These are phyloP conservation scores for Athrips mouffetella DNA, from an alignment of 2,888 invertebrate species.

Conservation along the genomic window DNA sequence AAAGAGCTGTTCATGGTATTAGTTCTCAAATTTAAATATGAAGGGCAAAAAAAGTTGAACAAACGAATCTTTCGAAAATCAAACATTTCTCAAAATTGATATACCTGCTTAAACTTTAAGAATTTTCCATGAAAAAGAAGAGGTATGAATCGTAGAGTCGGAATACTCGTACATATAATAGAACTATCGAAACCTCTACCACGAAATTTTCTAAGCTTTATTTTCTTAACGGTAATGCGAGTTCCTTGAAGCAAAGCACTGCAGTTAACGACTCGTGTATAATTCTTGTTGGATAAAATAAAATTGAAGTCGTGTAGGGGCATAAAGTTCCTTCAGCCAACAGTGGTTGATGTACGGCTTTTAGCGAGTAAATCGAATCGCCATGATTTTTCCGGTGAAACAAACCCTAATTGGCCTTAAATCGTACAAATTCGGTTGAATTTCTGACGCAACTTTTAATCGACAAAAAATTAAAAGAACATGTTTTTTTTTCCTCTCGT, in stretches of 20 bases:
- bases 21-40: slow-evolving; percentile 4
- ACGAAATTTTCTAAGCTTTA: neutral
- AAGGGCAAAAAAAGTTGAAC: neutral
- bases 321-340: neutral
- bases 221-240: slow-evolving; percentile 5
- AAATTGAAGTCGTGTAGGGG: slow-evolving; percentile 30
- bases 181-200: too few relatives aligned
- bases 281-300: slow-evolving; percentile 33
- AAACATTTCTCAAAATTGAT: neutral
- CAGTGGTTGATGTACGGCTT: slow-evolving; percentile 1
- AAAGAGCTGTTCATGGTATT: slow-evolving; percentile 1
- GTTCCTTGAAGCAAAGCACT: slow-evolving; percentile 21
- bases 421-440: too few relatives aligned
- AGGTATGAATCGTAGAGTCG: too few relatives aligned
- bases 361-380: neutral
- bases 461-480: too few relatives aligned
- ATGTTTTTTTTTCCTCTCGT: too few relatives aligned
- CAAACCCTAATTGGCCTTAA: too few relatives aligned
- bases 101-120: too few relatives aligned
- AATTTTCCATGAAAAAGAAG: too few relatives aligned
- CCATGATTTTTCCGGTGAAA: neutral
- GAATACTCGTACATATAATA: too few relatives aligned
- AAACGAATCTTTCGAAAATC: neutral
- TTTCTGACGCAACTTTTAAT: too few relatives aligned
- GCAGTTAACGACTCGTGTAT: slow-evolving; percentile 38